Evolutionary conservation across 2,888 invertebrate genomes (phyloP).

Genomic region (Drosophila limbata): DNA sequence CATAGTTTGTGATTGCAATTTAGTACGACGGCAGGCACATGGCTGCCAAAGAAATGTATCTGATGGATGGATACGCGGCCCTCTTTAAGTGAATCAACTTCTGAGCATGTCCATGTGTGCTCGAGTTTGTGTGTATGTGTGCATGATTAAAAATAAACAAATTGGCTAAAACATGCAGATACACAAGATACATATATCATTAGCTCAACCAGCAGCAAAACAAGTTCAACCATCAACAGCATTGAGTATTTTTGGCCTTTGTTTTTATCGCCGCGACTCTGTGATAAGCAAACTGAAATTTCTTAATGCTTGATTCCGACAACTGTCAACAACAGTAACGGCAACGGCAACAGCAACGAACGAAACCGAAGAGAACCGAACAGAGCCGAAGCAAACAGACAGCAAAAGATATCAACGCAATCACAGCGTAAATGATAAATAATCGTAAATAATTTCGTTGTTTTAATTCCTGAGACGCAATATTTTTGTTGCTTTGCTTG

Average conservation of each 20-base stretch:
- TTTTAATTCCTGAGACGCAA: slow-evolving; percentile 59
- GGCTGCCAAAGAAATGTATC: slow-evolving; percentile 45
- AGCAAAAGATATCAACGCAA: slow-evolving; percentile 56
- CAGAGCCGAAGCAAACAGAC: neutral
- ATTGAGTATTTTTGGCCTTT: slow-evolving; percentile 15
- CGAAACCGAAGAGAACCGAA: neutral
- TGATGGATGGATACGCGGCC: slow-evolving; percentile 31
- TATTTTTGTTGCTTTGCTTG: neutral
- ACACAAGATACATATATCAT: neutral
- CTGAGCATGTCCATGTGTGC: neutral
- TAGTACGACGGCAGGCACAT: slow-evolving; percentile 19
- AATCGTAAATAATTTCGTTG: slow-evolving; percentile 66
- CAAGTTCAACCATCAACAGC: neutral
- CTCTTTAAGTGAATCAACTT: slow-evolving; percentile 12
- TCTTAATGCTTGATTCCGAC: slow-evolving; percentile 39
- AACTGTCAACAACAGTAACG: slow-evolving; percentile 56
- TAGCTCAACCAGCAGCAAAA: neutral
- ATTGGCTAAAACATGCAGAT: slow-evolving; percentile 13
- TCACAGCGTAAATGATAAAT: slow-evolving; percentile 77
- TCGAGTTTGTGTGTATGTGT: neutral
- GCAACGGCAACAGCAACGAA: slow-evolving; percentile 4
- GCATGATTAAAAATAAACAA: slow-evolving; percentile 49
- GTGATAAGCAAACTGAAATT: slow-evolving; percentile 50
- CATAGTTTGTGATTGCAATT: slow-evolving; percentile 27
- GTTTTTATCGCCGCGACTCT: slow-evolving; percentile 30